Base-by-base conservation (phyloP, 2,797 vertebrate genomes). In the Characodon lateralis region DNA sequence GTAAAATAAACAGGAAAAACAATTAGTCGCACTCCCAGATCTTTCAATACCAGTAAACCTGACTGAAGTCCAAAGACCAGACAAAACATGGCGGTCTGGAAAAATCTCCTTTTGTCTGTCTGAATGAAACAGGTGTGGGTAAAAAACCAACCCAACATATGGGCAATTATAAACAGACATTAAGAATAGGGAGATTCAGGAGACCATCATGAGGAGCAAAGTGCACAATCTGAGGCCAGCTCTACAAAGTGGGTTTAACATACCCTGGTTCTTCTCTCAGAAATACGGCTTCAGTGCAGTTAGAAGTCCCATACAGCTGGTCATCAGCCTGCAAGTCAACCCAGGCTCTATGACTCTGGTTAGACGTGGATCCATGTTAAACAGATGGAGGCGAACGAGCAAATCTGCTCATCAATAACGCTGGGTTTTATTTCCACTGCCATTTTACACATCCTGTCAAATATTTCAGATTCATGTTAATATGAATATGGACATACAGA, bases 1-100 rank as follows among this genome's bases (percentile, higher is more conserved):
- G 69, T 82, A 43, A 78, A 69, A 46, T 3, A 56, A 56, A 71
- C 10, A 53, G 31, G 31, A 65, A 22, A 7, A 65, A 65, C 35
- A 65, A 35, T 16, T 39, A 35, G 39, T 65, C 31, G 8, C 31
- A 35, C 31, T 39, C 31, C 18, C 14, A 65, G 61, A 39, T 16
- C 16, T 35, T 65, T 28, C 9, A 39, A 35, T 9, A 39, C 61
- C 13, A 39, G 18, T 39, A 9, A 18, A 61, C 26, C 58, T 61
- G 35, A 35, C 3, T 35, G 35, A 35, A 4, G 35, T 35, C 58
- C 58, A 26, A 26, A 59, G 28, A 63, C 28, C 18, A 10, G 61
- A 3, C 18, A 65, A 35, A 9, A 65, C 18, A 35, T 39, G 63
- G 63, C 31, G 39, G 35, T 66, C 7, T 41, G 63, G 6, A 41